A percentile compares a stretch with the other conserved stretches of the same genome.
phyloP scores from a whole-genome alignment of 2,113 vertebrate genomes.

The Lethenteron reissneri region DNA sequence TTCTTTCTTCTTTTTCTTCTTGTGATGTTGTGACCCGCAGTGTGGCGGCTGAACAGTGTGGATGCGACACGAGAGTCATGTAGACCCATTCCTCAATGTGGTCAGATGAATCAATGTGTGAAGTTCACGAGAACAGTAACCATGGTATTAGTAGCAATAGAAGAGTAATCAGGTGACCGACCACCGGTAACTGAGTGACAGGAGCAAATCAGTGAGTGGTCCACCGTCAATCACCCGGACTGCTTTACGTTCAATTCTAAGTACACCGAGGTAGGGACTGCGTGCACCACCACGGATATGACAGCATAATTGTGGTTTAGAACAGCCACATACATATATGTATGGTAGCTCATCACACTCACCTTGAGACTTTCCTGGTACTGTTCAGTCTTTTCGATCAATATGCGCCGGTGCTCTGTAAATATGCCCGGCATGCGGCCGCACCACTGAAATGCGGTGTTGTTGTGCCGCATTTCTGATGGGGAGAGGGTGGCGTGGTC shows the following conservation, averaged over 20 bases:
- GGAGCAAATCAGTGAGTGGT: neutral
- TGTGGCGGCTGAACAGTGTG: neutral
- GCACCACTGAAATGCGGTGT: conserved; percentile 38
- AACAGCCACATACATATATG: neutral
- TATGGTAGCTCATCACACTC: conserved; percentile 6
- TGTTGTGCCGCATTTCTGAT: conserved; percentile 32
- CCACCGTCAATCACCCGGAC: neutral
- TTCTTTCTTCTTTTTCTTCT: neutral
- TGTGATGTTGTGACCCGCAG: neutral
- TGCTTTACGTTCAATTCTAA: neutral
- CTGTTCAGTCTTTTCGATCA: conserved; percentile 31
- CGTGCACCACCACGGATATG: neutral
- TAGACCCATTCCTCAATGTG: neutral
- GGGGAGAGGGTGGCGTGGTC: conserved; percentile 32
- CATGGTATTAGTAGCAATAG: too few species aligned
- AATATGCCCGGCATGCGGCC: conserved; percentile 44
- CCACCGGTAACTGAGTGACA: too few species aligned
- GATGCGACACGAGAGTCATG: neutral
- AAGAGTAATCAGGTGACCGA: too few species aligned
- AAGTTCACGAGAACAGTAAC: too few species aligned
- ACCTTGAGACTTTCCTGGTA: conserved; percentile 54
- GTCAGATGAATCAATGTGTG: too few species aligned
- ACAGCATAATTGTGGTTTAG: neutral
- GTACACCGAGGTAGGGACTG: neutral
- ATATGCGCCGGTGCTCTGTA: conserved; percentile 35